phyloP scores from a whole-genome alignment of 1,140 invertebrate genomes.

The Conopomorpha cramerella region DNA sequence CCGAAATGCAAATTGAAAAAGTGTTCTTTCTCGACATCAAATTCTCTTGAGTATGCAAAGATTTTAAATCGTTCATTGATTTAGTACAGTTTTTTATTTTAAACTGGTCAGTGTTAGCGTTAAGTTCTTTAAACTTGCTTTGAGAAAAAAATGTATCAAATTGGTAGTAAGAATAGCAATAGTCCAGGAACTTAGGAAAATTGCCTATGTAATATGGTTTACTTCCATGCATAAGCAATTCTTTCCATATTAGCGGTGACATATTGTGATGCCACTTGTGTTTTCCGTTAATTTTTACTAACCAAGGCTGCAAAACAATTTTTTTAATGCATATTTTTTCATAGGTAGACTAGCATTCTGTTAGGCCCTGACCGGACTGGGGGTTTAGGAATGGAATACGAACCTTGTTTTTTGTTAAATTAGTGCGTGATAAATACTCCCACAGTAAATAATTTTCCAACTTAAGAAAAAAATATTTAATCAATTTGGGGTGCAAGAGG shows the following conservation, averaged over 20 bases:
- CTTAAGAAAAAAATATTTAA: no score
- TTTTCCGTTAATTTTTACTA: conserved; percentile 41
- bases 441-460: no score
- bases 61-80: no score
- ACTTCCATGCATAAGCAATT: conserved; percentile 49
- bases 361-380: no score
- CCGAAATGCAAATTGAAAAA: conserved; percentile 29
- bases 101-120: conserved; percentile 31
- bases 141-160: conserved; percentile 42
- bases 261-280: conserved; percentile 53
- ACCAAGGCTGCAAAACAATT: conserved; percentile 45
- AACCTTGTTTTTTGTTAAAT: no score
- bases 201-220: conserved; percentile 58
- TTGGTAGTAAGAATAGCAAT: conserved; percentile 62
- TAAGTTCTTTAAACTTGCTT: conserved; percentile 40
- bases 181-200: conserved; percentile 59
- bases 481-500: no score
- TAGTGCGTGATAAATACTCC: no score
- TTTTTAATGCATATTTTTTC: no score
- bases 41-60: no score
- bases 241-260: conserved; percentile 59
- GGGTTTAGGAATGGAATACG: no score
- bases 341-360: no score
- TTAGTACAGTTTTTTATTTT: conserved; percentile 15
- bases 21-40: conserved; percentile 10